Evolutionary conservation across 2,797 vertebrate species (phyloP).

Genomic region (Chiroxiphia lanceolata): DNA sequence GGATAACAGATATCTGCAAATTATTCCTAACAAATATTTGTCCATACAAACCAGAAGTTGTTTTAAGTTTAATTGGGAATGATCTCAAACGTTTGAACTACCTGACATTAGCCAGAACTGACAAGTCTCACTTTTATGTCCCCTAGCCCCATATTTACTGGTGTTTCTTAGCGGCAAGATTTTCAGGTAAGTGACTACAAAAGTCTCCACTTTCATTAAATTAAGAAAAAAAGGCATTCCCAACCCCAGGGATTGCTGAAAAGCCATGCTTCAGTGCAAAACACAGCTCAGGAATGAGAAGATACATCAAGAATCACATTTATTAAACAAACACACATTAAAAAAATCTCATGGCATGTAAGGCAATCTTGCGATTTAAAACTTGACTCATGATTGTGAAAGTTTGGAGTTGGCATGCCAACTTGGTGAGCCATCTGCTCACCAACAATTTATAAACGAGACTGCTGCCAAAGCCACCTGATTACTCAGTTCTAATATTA

Average conservation of each 20-base stretch:
- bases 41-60: not conserved
- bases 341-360: not conserved
- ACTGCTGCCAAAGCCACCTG: conserved; percentile 54
- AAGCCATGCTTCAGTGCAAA: not conserved
- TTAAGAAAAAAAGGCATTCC: not conserved
- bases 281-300: not conserved
- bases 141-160: not conserved
- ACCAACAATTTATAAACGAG: conserved; percentile 53
- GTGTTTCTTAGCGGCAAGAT: not conserved
- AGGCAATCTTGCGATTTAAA: conserved; percentile 31
- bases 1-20: not conserved
- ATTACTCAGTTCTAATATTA: conserved; percentile 68
- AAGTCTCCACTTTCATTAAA: not conserved
- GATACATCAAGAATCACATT: not conserved
- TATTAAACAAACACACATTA: conserved; percentile 41
- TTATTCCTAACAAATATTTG: not conserved
- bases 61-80: not conserved
- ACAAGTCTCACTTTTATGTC: not conserved
- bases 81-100: not conserved
- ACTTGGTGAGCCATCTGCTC: conserved; percentile 68
- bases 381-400: conserved; percentile 63
- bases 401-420: conserved; percentile 64
- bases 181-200: not conserved
- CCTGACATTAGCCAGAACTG: not conserved
- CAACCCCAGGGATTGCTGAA: not conserved